These are phyloP conservation scores for Alethe diademata DNA, from an alignment of 2,113 vertebrate genomes.

Conservation along the genomic window DNA sequence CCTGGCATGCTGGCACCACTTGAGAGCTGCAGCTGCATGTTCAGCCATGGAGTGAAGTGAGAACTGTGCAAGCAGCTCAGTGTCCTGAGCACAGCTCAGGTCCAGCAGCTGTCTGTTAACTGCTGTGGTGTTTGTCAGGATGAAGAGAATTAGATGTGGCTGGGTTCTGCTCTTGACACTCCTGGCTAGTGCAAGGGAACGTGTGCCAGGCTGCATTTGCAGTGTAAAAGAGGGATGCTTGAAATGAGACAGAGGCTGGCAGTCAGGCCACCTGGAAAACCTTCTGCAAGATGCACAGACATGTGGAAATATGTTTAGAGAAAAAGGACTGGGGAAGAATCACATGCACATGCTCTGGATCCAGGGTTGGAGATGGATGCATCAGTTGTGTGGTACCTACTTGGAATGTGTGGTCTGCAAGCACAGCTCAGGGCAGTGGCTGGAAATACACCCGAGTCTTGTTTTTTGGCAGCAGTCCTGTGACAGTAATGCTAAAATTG, in stretches of 20 bases:
- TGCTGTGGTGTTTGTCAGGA: background rate
- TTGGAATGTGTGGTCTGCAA: background rate
- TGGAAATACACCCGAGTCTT: accelerated
- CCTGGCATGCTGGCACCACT: background rate
- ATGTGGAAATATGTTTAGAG: background rate
- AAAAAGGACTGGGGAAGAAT: background rate
- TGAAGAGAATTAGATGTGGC: background rate
- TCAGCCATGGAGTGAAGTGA: background rate
- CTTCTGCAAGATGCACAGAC: background rate
- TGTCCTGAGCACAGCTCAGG: background rate
- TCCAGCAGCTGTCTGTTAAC: background rate
- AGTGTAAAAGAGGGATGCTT: background rate
- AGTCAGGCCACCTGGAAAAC: background rate
- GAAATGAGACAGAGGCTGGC: background rate
- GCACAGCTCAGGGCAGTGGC: background rate
- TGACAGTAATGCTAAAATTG: background rate
- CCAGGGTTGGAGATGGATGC: background rate
- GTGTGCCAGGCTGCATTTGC: background rate
- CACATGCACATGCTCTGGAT: background rate
- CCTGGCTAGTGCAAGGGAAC: background rate
- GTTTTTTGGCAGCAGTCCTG: background rate
- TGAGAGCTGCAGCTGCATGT: background rate
- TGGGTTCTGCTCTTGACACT: background rate
- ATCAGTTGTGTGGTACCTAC: background rate
- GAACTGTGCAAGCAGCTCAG: background rate